A percentile compares a stretch with the other conserved stretches of the same genome.
phyloP scores from a whole-genome alignment of 2,797 vertebrate genomes.

The Gymnodraco acuticeps region DNA sequence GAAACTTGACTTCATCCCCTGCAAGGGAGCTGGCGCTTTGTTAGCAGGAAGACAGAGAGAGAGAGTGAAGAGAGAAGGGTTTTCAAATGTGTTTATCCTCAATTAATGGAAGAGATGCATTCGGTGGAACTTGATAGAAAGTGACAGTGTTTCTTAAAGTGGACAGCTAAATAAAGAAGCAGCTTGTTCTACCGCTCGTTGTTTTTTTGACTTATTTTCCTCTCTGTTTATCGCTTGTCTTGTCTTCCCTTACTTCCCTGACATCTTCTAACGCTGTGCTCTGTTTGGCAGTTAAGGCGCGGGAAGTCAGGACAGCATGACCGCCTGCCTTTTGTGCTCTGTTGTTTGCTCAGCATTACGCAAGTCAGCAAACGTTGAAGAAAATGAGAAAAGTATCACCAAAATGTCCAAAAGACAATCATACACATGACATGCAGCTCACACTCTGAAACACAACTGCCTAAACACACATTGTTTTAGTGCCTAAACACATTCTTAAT shows the following conservation, averaged over 20 bases:
- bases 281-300: conserved; percentile 37
- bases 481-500: conserved; percentile 46
- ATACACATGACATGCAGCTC: conserved; percentile 9
- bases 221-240: conserved; percentile 26
- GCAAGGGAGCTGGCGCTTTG: conserved; percentile 45
- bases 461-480: conserved; percentile 48
- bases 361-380: conserved; percentile 42
- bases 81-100: conserved; percentile 62
- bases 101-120: conserved; percentile 53
- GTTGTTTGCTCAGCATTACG: conserved; percentile 11
- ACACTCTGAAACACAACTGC: conserved; percentile 3
- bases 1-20: conserved; percentile 49
- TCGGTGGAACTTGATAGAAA: conserved; percentile 46
- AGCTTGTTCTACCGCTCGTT: conserved; percentile 27
- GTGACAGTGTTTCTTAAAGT: conserved; percentile 52
- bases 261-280: conserved; percentile 34
- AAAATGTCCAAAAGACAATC: conserved; percentile 43
- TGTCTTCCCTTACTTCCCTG: conserved; percentile 17
- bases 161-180: conserved; percentile 47
- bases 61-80: conserved; percentile 21
- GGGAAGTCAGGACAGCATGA: conserved; percentile 46
- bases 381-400: background rate
- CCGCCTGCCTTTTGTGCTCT: conserved; percentile 27
- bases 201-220: conserved; percentile 7
- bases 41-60: conserved; percentile 26